Evolutionary conservation across 2,113 vertebrate genomes (phyloP).

Genomic region (Daubentonia madagascariensis): DNA sequence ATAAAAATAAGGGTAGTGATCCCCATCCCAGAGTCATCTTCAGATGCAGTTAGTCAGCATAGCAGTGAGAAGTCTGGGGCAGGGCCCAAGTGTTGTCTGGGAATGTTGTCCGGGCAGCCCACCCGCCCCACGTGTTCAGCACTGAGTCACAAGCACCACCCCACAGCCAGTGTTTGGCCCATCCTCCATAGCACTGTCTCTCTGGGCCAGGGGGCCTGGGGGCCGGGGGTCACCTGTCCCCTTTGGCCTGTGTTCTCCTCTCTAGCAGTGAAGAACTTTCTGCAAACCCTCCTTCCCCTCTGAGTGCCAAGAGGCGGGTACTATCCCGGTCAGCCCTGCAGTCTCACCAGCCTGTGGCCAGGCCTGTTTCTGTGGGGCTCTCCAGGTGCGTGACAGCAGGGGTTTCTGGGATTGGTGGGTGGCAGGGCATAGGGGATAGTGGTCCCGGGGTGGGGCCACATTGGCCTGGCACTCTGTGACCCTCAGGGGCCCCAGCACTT

Average conservation of each 20-base stretch:
- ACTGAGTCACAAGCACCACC: accelerated
- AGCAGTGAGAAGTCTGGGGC: not conserved
- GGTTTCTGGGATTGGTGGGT: not conserved
- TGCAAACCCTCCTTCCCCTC: constrained; percentile 81
- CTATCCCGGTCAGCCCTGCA: constrained; percentile 94
- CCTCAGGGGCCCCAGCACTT: not conserved
- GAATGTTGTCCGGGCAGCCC: no score
- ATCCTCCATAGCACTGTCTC: accelerated
- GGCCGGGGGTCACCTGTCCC: not conserved
- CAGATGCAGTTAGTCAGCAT: no score
- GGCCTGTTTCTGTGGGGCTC: constrained; percentile 89
- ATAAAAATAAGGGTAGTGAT: not conserved
- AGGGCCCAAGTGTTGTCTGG: not conserved
- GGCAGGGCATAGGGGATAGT: accelerated
- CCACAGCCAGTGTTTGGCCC: accelerated
- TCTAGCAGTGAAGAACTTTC: constrained; percentile 82
- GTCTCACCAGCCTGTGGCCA: constrained; percentile 96
- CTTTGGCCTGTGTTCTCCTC: not conserved
- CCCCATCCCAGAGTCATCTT: not conserved
- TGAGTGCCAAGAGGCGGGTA: constrained; percentile 90
- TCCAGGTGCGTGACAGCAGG: constrained; percentile 84
- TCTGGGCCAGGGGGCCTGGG: not conserved
- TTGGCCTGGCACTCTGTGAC: accelerated
- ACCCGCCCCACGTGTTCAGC: no score
- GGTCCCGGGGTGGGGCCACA: not conserved